Evolutionary conservation across 1,140 invertebrate genomes (phyloP).

Genomic region (Hypothenemus hampei): DNA sequence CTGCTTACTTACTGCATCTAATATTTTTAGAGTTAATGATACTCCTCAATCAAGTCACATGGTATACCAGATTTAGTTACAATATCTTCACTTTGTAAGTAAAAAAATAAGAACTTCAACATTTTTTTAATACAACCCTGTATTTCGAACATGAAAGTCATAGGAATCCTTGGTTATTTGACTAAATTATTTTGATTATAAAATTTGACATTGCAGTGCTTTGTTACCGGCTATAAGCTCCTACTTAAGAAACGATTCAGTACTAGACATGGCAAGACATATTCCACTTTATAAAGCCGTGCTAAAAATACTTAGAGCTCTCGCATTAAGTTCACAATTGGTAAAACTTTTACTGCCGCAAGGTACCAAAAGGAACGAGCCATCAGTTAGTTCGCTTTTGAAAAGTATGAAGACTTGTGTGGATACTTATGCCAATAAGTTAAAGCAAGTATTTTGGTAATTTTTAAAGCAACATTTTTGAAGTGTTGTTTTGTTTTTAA

Average conservation of each 20-base stretch:
- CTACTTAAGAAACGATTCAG: conserved; percentile 90
- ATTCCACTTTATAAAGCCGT: conserved; percentile 86
- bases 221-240: conserved; percentile 83
- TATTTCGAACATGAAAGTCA: not conserved
- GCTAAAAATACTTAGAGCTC: conserved; percentile 72
- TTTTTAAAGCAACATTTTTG: not conserved
- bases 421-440: conserved; percentile 80
- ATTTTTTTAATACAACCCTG: not conserved
- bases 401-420: conserved; percentile 86
- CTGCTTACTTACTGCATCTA: too few relatives aligned
- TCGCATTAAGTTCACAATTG: conserved; percentile 65
- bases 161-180: not conserved
- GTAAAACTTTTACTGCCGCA: conserved; percentile 62
- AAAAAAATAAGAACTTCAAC: not conserved
- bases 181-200: not conserved
- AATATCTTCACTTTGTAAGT: not conserved
- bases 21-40: too few relatives aligned
- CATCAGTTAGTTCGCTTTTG: conserved; percentile 64
- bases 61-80: not conserved
- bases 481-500: too few relatives aligned
- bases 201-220: conserved; percentile 57
- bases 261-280: conserved; percentile 91
- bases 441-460: conserved; percentile 56
- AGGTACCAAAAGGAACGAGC: conserved; percentile 43
- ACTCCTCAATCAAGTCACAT: not conserved